Base-by-base conservation (phyloP, 2,888 invertebrate genomes). In the Maniola hyperantus region DNA sequence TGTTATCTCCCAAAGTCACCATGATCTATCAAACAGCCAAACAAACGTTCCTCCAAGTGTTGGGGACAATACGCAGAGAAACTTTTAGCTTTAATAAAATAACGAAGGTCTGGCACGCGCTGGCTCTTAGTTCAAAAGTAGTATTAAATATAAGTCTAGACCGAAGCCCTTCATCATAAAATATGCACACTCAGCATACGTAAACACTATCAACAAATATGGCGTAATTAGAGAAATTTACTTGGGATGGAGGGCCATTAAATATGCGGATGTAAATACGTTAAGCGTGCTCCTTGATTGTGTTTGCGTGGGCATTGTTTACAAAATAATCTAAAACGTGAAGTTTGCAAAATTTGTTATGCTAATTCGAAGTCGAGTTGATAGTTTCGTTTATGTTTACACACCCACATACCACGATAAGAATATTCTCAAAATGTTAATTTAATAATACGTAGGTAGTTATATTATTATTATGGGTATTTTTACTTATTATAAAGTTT, bases 181-280 rank as follows among this genome's bases (percentile, higher is more conserved):
- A 68, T 71, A 71, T 71, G 70, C 66, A 68, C 70, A 62, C 71
- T 66, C 68, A 68, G 68, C 67, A 55, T 70, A 70, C 51, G 64
- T 68, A 71, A 71, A 70, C 70, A 71, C 65, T 70, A 71, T 70
- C 67, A 67, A 70, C 68, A 74, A 77, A 75, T 73, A 76, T 72
- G 66, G 65, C 68, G 74, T 76, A 78, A 79, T 78, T 79, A 79
- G 76, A 69, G 73, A 73, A 76, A 74, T 78, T 78, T 77, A 73
- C 74, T 71, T 66, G 68, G 48, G 39, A 44, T 11, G 46, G 39
- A 58, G 71, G 72, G 78, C 78, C 75, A 74, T 50, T 68, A 75
- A 72, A 65, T 36, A 53, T 33, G 60, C 64, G 64, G 26, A 6
- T 44, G 20, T 26, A 42, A 42, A 62, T 42, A 42, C 39, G 39